phyloP scores from a whole-genome alignment of 2,113 vertebrate genomes.

The Carlito syrichta region DNA sequence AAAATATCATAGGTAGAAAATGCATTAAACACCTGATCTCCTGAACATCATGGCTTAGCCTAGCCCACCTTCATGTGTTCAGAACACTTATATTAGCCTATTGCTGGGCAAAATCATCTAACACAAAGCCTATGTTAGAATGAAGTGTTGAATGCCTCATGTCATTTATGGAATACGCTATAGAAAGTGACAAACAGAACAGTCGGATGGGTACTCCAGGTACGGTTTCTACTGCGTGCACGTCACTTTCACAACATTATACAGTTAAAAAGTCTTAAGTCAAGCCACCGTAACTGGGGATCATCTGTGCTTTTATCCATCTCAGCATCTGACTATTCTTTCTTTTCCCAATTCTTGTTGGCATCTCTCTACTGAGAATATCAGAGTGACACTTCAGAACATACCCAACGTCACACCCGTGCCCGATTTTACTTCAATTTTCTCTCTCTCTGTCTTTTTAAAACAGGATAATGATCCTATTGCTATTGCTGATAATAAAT shows the following conservation, averaged over 20 bases:
- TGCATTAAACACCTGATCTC: not conserved
- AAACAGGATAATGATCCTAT: not conserved
- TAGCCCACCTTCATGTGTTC: not conserved
- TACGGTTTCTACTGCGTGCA: not conserved
- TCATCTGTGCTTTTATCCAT: not conserved
- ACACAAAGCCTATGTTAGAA: not conserved
- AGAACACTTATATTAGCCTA: not conserved
- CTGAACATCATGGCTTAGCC: not conserved
- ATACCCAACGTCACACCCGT: accelerated
- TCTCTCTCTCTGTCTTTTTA: not conserved
- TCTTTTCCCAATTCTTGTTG: not conserved
- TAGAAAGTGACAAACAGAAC: not conserved
- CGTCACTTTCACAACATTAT: not conserved
- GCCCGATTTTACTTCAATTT: not conserved
- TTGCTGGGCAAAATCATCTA: not conserved
- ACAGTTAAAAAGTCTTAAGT: not conserved
- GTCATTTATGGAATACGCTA: not conserved
- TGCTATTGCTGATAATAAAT: not conserved
- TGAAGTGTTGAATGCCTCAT: not conserved
- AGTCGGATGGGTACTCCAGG: not conserved
- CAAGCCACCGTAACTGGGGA: not conserved
- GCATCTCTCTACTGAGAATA: not conserved
- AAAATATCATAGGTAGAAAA: not conserved
- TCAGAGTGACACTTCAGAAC: no score
- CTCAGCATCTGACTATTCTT: accelerated